Evolutionary conservation across 2,888 invertebrate species (phyloP).

Genomic region (Cylloceria caligata): DNA sequence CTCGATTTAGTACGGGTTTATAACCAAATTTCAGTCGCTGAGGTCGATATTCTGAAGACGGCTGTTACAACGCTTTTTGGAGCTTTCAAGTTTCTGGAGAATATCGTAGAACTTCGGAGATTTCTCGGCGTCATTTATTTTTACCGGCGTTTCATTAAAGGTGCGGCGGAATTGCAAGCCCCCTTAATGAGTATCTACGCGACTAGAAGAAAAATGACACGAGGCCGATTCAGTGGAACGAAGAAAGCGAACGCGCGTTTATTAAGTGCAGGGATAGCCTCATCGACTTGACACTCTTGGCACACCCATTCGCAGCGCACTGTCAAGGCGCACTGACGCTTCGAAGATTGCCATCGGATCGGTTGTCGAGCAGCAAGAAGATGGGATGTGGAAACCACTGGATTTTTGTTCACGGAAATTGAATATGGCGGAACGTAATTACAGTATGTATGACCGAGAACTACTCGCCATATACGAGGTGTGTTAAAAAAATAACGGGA

Average conservation of each 20-base stretch:
- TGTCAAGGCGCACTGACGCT: neutral
- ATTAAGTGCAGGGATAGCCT: conserved; percentile 2
- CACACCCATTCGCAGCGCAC: neutral
- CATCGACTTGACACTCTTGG: conserved; percentile 4
- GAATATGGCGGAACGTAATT: conserved; percentile 62
- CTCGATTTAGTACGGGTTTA: too few relatives aligned
- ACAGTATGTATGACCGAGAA: conserved; percentile 69
- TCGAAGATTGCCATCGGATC: conserved; percentile 32
- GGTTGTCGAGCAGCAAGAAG: neutral
- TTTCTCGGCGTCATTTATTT: conserved; percentile 1
- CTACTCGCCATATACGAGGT: too few relatives aligned
- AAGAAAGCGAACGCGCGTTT: neutral
- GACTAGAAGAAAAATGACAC: conserved; percentile 22
- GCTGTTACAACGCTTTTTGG: conserved; percentile 77
- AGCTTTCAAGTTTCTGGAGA: conserved; percentile 74
- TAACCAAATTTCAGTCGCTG: too few relatives aligned
- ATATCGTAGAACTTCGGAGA: neutral
- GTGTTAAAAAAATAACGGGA: too few relatives aligned
- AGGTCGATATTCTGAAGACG: conserved; percentile 75
- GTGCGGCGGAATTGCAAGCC: neutral
- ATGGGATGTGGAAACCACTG: neutral
- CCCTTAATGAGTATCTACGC: neutral
- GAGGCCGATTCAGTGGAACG: neutral
- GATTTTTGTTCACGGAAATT: conserved; percentile 47
- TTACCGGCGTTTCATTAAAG: neutral